Conservation (phyloP, 2,113 vertebrate species). For the Herpetotheres cachinnans region DNA sequence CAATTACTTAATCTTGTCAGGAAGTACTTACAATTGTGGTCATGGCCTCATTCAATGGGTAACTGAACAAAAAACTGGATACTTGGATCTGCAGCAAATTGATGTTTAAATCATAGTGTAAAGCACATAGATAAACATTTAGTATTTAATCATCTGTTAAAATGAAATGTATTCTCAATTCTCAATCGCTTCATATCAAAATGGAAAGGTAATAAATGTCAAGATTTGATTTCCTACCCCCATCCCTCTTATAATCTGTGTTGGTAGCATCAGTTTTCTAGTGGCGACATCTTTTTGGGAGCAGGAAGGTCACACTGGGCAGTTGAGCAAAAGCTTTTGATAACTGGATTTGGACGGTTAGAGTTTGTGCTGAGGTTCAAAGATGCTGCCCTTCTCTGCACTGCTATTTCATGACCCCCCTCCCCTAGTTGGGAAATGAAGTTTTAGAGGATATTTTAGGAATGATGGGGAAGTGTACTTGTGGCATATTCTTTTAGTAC, state of each 20-base stretch:
- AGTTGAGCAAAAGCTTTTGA: neutral
- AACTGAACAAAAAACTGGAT: conserved; percentile 40
- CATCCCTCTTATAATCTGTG: neutral
- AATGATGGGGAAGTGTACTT: neutral
- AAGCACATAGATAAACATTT: conserved; percentile 66
- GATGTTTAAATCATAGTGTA: conserved; percentile 37
- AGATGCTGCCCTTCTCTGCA: neutral
- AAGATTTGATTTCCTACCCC: neutral
- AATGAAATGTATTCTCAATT: conserved; percentile 60
- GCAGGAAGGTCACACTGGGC: neutral
- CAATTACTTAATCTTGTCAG: conserved; percentile 51
- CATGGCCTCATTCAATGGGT: conserved; percentile 43
- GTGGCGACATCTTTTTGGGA: neutral
- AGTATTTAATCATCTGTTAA: conserved; percentile 64
- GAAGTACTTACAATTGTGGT: conserved; percentile 33
- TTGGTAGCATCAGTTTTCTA: conserved; percentile 18
- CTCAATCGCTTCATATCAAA: conserved; percentile 8
- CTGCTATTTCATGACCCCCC: neutral
- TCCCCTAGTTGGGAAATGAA: rapidly evolving
- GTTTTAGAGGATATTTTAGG: neutral
- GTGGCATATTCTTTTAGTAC: neutral
- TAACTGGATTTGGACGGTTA: neutral
- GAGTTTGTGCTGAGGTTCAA: neutral
- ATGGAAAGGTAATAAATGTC: conserved; percentile 43
- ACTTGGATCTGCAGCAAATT: conserved; percentile 34